Conservation (phyloP, 1,140 invertebrate species). For the Psilanteris sp. region DNA sequence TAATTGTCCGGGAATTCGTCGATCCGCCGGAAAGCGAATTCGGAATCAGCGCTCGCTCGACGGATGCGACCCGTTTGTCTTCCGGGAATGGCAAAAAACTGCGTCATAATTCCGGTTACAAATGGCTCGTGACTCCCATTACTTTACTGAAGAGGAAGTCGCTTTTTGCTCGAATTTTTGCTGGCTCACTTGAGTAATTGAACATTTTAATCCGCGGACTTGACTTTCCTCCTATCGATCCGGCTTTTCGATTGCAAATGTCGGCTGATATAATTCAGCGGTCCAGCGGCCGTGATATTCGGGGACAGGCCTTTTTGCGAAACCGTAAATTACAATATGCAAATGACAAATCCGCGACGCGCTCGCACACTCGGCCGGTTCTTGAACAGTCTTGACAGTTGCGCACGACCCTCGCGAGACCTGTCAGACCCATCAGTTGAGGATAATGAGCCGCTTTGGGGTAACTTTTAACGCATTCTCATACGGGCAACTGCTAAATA, state of each 20-base stretch:
- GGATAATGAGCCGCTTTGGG: slow-evolving; percentile 21
- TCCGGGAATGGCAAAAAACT: slow-evolving; percentile 37
- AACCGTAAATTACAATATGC: slow-evolving; percentile 71
- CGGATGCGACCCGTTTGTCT: slow-evolving; percentile 46
- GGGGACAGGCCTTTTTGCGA: slow-evolving; percentile 59
- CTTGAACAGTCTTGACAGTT: slow-evolving; percentile 49
- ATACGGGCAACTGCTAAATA: not conserved
- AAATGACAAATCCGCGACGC: slow-evolving; percentile 59
- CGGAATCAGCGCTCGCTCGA: slow-evolving; percentile 61
- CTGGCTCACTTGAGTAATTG: slow-evolving; percentile 31
- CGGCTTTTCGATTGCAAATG: slow-evolving; percentile 4
- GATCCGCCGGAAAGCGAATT: slow-evolving; percentile 69
- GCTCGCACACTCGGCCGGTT: slow-evolving; percentile 13
- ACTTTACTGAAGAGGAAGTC: slow-evolving; percentile 16
- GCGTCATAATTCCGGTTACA: slow-evolving; percentile 51
- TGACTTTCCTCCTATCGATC: slow-evolving; percentile 34
- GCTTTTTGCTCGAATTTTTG: slow-evolving; percentile 20
- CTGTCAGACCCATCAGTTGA: slow-evolving; percentile 30
- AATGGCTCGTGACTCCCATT: slow-evolving; percentile 45
- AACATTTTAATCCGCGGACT: slow-evolving; percentile 22
- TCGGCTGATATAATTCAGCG: slow-evolving; percentile 10
- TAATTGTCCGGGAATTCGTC: slow-evolving; percentile 73
- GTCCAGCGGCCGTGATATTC: slow-evolving; percentile 5
- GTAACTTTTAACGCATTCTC: slow-evolving; percentile 7
- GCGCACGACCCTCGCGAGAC: slow-evolving; percentile 28